These are phyloP conservation scores for Scaptomyza parva DNA, from an alignment of 2,888 invertebrate genomes.

Conservation along the genomic window DNA sequence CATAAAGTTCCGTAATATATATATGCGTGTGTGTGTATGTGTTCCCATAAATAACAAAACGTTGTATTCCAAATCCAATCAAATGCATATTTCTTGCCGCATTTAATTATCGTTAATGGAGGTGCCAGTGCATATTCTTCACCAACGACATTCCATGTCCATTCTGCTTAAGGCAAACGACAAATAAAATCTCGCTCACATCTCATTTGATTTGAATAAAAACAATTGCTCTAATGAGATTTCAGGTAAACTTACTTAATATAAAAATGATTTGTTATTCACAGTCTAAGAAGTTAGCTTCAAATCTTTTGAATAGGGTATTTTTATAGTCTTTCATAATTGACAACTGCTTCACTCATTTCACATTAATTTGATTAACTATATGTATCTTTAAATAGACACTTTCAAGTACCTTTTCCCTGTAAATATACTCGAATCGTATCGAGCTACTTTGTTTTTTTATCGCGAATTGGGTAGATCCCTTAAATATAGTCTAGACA, in stretches of 20 bases:
- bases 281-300: no score
- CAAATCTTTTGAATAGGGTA: no score
- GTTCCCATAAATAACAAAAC: slow-evolving; percentile 22
- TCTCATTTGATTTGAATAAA: background rate
- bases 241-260: no score
- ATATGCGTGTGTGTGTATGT: no score
- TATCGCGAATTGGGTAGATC: background rate
- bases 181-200: slow-evolving; percentile 7
- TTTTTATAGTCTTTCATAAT: background rate
- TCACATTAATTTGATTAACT: background rate
- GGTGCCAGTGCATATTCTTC: slow-evolving; percentile 13
- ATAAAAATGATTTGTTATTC: no score
- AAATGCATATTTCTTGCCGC: slow-evolving; percentile 35
- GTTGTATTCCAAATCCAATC: slow-evolving; percentile 15
- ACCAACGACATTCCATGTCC: slow-evolving; percentile 12
- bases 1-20: slow-evolving; percentile 9
- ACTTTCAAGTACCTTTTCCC: background rate
- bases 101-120: slow-evolving; percentile 14
- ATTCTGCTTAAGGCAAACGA: slow-evolving; percentile 20
- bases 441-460: no score
- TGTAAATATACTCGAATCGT: background rate
- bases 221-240: slow-evolving; percentile 25
- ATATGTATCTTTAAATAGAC: background rate
- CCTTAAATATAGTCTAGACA: background rate
- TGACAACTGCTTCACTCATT: background rate